Base-by-base conservation (phyloP, 2,113 vertebrate genomes). In the Corapipo altera region DNA sequence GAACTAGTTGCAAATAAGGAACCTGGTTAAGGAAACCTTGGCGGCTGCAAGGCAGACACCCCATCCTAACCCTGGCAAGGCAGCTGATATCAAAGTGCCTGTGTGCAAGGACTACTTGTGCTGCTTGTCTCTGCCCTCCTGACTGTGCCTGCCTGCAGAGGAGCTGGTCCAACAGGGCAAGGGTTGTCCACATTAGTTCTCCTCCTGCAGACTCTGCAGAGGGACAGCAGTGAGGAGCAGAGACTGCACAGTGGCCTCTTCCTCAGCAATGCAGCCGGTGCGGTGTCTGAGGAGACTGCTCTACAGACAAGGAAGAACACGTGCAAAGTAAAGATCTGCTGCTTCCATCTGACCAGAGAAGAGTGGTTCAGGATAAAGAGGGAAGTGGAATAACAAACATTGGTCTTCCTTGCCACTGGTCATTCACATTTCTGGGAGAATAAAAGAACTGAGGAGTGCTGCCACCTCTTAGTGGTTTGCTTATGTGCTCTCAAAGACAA, bases 391-490 rank as follows among this genome's bases (percentile, higher is more conserved):
- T 44, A 89, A 58, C 10, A 67, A 80, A 49, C 35, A 24, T 0
- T 44, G 22, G 33, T 49, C 58, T 87, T 85, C 58, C 44, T 77
- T 77, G 67, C 59, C 59, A 43, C 37, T 18, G 39, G 24, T 33
- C 43, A 57, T 93, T 89, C 83, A 86, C 35, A 48, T 91, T 94
- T 86, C 74, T 79, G 82, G 55, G 67, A 95, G 59, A 93, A 91
- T 64, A 62, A 85, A 91, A 78, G 20, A 95, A 79, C 8, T 30
- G 82, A 94, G 70, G 69, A 92, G 44, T 74, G 93, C n/a, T 88
- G 85, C 48, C 0, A 0, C 62, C 78, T 52, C 62, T 52, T 43
- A 86, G 61, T 2, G 1, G 23, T 59, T 84, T 70, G 12, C 33
- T 92, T 64, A 8, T 18, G 75, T 2, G 2, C 83, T 85, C 37